Evolutionary conservation across 2,113 vertebrate genomes (phyloP), one percentile per base, ranked within the genome.

Genomic region (Dicerorhinus sumatrensis): DNA sequence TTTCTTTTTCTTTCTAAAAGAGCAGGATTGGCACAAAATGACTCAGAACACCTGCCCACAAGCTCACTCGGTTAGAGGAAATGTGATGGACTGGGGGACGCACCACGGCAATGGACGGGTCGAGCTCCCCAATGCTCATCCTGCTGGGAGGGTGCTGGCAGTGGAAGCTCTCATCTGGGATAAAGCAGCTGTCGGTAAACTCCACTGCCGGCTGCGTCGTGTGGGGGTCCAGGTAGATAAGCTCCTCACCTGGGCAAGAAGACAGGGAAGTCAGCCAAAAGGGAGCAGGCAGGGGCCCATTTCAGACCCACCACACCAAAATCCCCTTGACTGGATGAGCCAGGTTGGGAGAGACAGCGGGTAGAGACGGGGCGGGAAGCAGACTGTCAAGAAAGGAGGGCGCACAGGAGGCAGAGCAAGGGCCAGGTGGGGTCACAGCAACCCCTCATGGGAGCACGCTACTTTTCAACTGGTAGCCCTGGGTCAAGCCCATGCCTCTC

Each of bases 71-170:
- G 27, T 9, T 18, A 5, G 54, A 20, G 13, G 20, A 33, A n/a
- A 2, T 1, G 14, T 72, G 23, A 31, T 5, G 0, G n/a, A 9
- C 4, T 1, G 5, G 73, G 92, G 48, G 33, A 98, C 99, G 0
- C 98, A 99, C 99, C 98, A 99, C 99, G 0, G 99, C 99, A 0
- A 99, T 99, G 98, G 99, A 99, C 0, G 99, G 99, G 98, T 99
- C 99, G 9, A 99, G 99, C 96, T 99, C 99, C 0, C 99, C 99
- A 36, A 99, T 99, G 98, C 99, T 99, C 99, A 99, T 99, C 96
- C 99, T 99, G 97, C 99, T 99, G 0, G 99, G 99, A 0, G 99
- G 99, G 98, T 99, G 99, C 98, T 99, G 99, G 98, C 99, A 99
- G 96, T 99, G 99, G 98, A 99, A 99, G 79, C 99, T 99, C 51